phyloP scores from a whole-genome alignment of 1,140 invertebrate species.

The Calephelis virginiensis region DNA sequence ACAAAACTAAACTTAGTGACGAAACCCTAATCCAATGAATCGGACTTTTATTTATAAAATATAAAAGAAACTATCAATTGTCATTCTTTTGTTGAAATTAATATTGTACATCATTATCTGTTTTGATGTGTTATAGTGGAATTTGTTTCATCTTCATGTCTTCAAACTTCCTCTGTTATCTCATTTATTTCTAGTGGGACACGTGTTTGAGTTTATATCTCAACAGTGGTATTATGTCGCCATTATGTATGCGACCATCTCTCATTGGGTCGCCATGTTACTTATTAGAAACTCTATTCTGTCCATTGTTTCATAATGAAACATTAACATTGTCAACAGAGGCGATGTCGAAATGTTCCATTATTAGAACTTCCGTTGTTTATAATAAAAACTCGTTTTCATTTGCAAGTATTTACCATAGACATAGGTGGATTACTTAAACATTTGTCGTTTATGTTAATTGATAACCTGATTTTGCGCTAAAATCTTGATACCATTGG shows the following conservation, averaged over 20 bases:
- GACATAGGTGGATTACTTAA: background rate
- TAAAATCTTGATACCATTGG: background rate
- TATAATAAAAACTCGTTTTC: conserved; percentile 49
- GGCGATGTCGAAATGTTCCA: conserved; percentile 56
- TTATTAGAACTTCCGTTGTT: conserved; percentile 69
- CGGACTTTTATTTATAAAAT: too few relatives aligned
- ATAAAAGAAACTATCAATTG: conserved; percentile 20
- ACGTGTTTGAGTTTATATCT: conserved; percentile 48
- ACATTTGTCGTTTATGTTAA: conserved; percentile 4
- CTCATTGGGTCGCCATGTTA: conserved; percentile 51
- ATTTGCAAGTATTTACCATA: conserved; percentile 23
- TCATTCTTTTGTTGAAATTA: conserved; percentile 21
- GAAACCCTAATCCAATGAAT: too few relatives aligned
- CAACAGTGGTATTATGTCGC: conserved; percentile 42
- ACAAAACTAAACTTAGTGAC: too few relatives aligned
- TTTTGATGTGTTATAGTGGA: background rate
- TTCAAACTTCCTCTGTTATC: conserved; percentile 33
- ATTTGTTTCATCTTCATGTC: conserved; percentile 14
- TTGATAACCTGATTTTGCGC: background rate
- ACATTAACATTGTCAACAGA: conserved; percentile 73
- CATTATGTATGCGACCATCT: conserved; percentile 54
- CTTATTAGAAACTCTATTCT: conserved; percentile 60
- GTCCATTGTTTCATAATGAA: conserved; percentile 75
- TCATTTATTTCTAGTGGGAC: conserved; percentile 43
- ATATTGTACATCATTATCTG: conserved; percentile 4